phyloP scores from a whole-genome alignment of 1,140 invertebrate species.

The Papilio polyxenes region DNA sequence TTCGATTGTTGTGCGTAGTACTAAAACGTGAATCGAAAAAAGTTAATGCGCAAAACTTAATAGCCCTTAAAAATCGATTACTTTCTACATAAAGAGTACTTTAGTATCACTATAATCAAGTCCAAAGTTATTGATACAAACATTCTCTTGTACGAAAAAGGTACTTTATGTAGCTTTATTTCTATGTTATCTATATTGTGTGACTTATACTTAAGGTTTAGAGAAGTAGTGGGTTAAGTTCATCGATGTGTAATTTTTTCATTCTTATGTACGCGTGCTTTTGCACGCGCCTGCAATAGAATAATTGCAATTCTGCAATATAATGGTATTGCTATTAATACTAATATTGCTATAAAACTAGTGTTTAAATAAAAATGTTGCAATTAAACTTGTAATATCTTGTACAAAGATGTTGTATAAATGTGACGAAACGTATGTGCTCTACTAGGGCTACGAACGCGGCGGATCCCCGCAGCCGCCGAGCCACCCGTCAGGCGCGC shows the following conservation, averaged over 20 bases:
- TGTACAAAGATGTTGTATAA: background rate
- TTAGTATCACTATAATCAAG: background rate
- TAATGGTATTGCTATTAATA: background rate
- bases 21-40: conserved; percentile 8
- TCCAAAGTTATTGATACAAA: background rate
- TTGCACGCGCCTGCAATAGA: background rate
- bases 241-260: background rate
- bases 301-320: conserved; percentile 4
- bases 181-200: background rate
- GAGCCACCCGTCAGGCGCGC: conserved; percentile 71
- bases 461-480: conserved; percentile 77
- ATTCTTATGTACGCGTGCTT: no score
- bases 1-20: conserved; percentile 46
- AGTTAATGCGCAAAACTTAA: conserved; percentile 1
- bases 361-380: background rate
- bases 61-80: background rate
- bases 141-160: no score
- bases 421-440: conserved; percentile 2
- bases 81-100: background rate
- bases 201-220: conserved; percentile 24
- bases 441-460: conserved; percentile 72
- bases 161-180: background rate
- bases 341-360: background rate
- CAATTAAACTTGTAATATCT: background rate
- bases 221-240: no score